These are phyloP conservation scores for Bufo bufo DNA, from an alignment of 2,113 vertebrate genomes.

Conservation along the genomic window DNA sequence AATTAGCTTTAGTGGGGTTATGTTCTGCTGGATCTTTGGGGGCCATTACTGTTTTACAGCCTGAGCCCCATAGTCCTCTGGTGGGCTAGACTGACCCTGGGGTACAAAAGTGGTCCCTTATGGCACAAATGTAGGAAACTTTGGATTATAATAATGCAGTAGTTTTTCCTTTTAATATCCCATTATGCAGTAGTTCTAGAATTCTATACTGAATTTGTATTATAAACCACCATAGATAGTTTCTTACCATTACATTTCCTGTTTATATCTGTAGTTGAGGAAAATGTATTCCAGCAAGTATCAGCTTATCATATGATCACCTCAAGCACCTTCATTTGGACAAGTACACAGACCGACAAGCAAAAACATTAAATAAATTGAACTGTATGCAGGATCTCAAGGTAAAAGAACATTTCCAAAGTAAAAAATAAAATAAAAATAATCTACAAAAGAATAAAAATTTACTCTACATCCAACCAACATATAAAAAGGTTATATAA, in stretches of 20 bases:
- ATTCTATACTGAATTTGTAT: no score
- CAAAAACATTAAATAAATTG: not conserved
- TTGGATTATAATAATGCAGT: no score
- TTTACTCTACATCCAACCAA: conserved; percentile 1
- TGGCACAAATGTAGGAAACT: no score
- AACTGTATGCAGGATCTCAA: not conserved
- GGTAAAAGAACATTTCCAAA: not conserved
- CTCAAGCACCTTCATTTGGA: not conserved
- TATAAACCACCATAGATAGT: not conserved
- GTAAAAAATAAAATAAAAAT: not conserved
- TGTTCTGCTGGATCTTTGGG: no score
- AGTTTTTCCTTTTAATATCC: no score
- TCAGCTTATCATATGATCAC: not conserved
- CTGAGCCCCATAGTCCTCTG: no score
- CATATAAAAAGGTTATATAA: conserved; percentile 9
- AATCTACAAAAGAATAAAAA: not conserved
- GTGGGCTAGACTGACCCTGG: no score
- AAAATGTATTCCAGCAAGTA: not conserved
- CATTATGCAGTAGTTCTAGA: no score
- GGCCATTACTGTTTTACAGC: no score
- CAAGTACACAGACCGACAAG: not conserved
- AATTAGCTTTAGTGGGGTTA: no score
- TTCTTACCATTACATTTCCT: not conserved
- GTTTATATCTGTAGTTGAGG: not conserved
- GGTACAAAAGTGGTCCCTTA: no score